Conservation (phyloP, 1,140 invertebrate genomes). For the Saccostrea echinata region DNA sequence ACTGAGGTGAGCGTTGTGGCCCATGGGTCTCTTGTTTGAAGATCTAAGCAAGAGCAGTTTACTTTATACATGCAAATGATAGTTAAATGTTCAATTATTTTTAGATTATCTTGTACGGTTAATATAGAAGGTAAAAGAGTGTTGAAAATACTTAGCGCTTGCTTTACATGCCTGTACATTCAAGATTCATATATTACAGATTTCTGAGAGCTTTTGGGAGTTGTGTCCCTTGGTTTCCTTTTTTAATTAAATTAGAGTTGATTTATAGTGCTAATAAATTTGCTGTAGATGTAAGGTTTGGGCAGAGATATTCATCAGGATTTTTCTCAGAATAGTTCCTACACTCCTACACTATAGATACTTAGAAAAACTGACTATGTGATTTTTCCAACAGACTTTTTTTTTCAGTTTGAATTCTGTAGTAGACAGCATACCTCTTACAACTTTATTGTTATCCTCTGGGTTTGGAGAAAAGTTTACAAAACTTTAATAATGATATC, state of each 20-base stretch:
- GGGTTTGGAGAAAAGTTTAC: no score
- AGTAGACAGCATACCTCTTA: no score
- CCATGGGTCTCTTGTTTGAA: background rate
- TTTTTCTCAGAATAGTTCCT: background rate
- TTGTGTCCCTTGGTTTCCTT: slow-evolving; percentile 11
- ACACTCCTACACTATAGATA: no score
- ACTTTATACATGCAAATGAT: background rate
- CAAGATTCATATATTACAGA: slow-evolving; percentile 1
- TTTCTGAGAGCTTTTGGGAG: slow-evolving; percentile 9
- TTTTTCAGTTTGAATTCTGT: no score
- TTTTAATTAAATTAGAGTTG: background rate
- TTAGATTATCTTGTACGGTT: slow-evolving; percentile 32
- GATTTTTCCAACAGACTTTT: no score
- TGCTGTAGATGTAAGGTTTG: background rate
- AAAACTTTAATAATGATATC: no score
- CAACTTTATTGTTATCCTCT: no score
- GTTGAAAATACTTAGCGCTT: slow-evolving; percentile 1
- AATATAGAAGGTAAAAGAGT: slow-evolving; percentile 24
- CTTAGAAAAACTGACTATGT: no score
- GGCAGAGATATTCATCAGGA: background rate
- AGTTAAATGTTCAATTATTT: slow-evolving; percentile 4
- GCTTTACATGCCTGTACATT: background rate
- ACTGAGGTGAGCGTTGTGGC: background rate
- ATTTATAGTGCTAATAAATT: slow-evolving; percentile 10
- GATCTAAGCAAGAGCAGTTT: background rate